Evolutionary conservation across 1,140 invertebrate species (phyloP), one percentile per base, ranked within the genome.

Genomic region (Paraescarpia echinospica): DNA sequence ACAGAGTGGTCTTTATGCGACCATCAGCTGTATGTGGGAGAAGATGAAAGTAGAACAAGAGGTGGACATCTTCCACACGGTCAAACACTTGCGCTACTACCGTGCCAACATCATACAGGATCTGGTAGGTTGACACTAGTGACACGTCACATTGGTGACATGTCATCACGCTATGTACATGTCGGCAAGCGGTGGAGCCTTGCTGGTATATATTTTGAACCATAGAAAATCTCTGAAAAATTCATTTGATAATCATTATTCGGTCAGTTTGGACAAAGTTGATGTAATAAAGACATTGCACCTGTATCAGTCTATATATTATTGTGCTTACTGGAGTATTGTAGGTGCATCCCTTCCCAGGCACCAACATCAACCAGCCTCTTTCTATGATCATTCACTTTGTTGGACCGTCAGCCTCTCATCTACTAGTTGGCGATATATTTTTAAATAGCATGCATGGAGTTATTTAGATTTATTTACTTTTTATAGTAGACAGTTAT

Each of bases 1-100:
- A 18, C 94, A 93, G 34, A 94, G 94, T 91, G 94, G 94, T 35
- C 51, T 95, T 41, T 94, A 93, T 89, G 93, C 94, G 33, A 93
- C 93, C 1, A 88, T 94, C 0, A 94, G 93, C 92, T 93, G 94
- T 41, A 92, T 94, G 31, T 91, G 94, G 22, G 94, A 95, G 41
- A 93, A 93, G 92, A 90, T 94, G 4, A 93, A 93, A 18, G 90
- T 93, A 1, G 94, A 94, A 51, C 93, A 94, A 33, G 93, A 94
- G 90, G 94, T 95, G 22, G 94, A 95, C 90, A 92, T 95, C 41
- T 95, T 94, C 93, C 94, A 94, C 90, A 93, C 94, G 4, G 93
- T 94, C 12, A 92, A 93, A 35, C 93, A 94, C 35, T 51, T 94
- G 34, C 94, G 94, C 31, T 89, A 94, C 31, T 90, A 94, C n/a